Conservation (phyloP, 2,113 vertebrate species). For the Spea bombifrons region DNA sequence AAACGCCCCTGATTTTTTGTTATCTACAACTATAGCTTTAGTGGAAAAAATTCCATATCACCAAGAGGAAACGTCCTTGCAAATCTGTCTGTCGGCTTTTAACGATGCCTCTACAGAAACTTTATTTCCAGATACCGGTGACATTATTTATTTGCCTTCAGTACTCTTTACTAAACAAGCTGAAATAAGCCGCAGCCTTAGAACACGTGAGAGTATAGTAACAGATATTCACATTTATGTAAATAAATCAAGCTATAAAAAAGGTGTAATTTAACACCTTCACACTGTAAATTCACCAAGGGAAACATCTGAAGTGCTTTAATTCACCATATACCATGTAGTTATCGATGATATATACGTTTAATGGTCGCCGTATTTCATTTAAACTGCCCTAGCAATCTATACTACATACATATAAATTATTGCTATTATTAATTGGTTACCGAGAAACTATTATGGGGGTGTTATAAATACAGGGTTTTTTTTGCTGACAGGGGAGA, state of each 20-base stretch:
- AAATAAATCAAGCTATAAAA: background rate
- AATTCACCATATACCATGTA: slow-evolving; percentile 1
- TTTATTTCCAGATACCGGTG: too few species aligned
- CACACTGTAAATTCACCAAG: background rate
- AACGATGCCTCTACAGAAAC: too few species aligned
- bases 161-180: too few species aligned
- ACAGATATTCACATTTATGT: background rate
- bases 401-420: slow-evolving; percentile 35
- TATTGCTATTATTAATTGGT: slow-evolving; percentile 42
- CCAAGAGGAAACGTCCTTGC: too few species aligned
- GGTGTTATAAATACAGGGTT: slow-evolving; percentile 41
- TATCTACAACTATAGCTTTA: too few species aligned
- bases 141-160: too few species aligned
- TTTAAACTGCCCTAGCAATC: background rate
- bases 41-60: too few species aligned
- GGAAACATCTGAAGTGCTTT: background rate
- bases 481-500: slow-evolving; percentile 35
- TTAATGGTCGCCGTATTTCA: slow-evolving; percentile 9
- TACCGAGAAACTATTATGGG: slow-evolving; percentile 43
- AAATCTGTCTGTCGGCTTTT: too few species aligned
- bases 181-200: too few species aligned
- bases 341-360: slow-evolving; percentile 17
- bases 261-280: background rate
- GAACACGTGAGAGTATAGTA: background rate
- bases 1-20: too few species aligned